Conservation (phyloP, 2,113 vertebrate species). For the Ptyas mucosa region DNA sequence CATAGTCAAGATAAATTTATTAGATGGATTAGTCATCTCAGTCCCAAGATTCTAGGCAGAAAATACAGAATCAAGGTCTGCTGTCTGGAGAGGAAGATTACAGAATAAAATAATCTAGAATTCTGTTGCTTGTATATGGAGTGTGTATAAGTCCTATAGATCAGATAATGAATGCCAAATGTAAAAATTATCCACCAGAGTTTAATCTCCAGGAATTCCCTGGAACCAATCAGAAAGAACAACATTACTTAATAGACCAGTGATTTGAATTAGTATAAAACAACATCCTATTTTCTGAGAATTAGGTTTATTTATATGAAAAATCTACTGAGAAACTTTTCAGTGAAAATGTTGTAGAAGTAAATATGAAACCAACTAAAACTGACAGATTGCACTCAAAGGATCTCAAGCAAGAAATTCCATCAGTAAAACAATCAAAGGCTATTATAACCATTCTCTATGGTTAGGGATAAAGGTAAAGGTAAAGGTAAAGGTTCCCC, state of each 20-base stretch:
- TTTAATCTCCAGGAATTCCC: background rate
- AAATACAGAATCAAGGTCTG: background rate
- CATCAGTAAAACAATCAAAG: background rate
- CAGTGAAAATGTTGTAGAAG: background rate
- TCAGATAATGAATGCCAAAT: background rate
- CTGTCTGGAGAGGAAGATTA: background rate
- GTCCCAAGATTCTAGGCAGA: background rate
- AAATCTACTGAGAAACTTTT: background rate
- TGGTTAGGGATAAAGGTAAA: background rate
- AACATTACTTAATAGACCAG: background rate
- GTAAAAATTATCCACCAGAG: background rate
- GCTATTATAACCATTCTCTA: background rate
- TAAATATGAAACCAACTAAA: background rate
- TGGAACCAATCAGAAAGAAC: background rate
- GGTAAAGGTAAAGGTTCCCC: too few species aligned
- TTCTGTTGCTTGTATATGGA: background rate
- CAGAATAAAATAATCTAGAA: background rate
- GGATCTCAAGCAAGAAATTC: background rate
- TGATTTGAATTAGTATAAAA: background rate
- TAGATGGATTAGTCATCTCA: background rate
- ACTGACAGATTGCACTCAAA: background rate
- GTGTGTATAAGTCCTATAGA: background rate
- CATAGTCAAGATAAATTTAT: constrained; percentile 2
- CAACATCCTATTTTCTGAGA: background rate
- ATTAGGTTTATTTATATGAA: background rate